Percentiles rank a stretch among this genome's conserved stretches.
phyloP scores from a whole-genome alignment of 2,888 invertebrate genomes.

The Nasonia oneida region DNA sequence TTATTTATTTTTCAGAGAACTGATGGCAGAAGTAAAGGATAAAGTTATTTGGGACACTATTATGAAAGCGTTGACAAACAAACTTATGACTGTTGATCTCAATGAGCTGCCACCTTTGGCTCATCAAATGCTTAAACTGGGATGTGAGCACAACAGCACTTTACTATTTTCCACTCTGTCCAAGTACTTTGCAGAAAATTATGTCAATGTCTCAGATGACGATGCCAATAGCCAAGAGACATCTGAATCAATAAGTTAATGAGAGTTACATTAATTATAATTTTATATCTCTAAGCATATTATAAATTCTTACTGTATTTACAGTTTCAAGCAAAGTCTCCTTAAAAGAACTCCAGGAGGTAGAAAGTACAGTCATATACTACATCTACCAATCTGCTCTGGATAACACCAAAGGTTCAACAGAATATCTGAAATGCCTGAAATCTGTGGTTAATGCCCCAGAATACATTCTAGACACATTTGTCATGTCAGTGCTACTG shows the following conservation, averaged over 20 bases:
- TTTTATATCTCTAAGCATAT: conserved; percentile 15
- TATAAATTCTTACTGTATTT: neutral
- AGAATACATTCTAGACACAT: conserved; percentile 83
- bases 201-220: conserved; percentile 66
- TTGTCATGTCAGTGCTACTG: conserved; percentile 83
- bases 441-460: conserved; percentile 81
- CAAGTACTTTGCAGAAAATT: conserved; percentile 80
- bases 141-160: conserved; percentile 78
- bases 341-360: conserved; percentile 80
- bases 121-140: conserved; percentile 84
- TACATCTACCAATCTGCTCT: conserved; percentile 81
- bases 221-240: conserved; percentile 63
- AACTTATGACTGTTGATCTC: conserved; percentile 81
- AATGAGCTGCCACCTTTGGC: conserved; percentile 85
- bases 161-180: conserved; percentile 80
- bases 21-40: conserved; percentile 81
- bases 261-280: neutral
- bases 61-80: conserved; percentile 83
- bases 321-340: conserved; percentile 63
- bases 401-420: conserved; percentile 78
- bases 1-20: conserved; percentile 64
- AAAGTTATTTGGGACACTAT: conserved; percentile 78
- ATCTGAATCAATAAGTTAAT: conserved; percentile 70
- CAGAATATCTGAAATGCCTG: conserved; percentile 78
- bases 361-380: conserved; percentile 83